Evolutionary conservation across 2,888 invertebrate genomes (phyloP).

Genomic region (Panzeria rudis): DNA sequence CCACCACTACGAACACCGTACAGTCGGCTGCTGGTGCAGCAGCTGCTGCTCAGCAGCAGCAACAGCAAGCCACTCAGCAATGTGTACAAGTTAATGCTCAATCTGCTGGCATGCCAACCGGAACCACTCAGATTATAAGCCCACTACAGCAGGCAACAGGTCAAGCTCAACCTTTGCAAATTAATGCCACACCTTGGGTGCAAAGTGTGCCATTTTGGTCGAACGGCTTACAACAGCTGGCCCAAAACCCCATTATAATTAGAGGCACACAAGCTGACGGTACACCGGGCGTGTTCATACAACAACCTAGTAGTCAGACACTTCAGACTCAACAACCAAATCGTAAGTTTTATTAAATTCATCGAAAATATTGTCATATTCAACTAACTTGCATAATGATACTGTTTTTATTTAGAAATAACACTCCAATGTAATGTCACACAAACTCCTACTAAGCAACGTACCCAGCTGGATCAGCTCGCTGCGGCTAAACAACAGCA

Average conservation of each 20-base stretch:
- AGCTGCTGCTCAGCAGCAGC: slow-evolving; percentile 81
- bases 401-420: slow-evolving; percentile 78
- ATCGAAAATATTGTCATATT: background rate
- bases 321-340: slow-evolving; percentile 87
- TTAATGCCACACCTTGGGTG: slow-evolving; percentile 89
- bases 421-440: slow-evolving; percentile 82
- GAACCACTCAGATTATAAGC: slow-evolving; percentile 88
- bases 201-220: slow-evolving; percentile 90
- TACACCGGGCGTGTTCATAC: slow-evolving; percentile 91
- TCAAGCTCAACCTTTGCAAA: slow-evolving; percentile 89
- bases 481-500: slow-evolving; percentile 81
- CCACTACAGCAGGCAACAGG: slow-evolving; percentile 87
- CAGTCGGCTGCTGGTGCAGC: slow-evolving; percentile 80
- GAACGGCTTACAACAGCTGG: slow-evolving; percentile 88
- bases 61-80: slow-evolving; percentile 86
- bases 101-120: slow-evolving; percentile 88
- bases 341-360: slow-evolving; percentile 84
- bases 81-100: slow-evolving; percentile 87
- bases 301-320: slow-evolving; percentile 86
- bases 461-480: slow-evolving; percentile 84
- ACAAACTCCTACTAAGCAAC: slow-evolving; percentile 84
- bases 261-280: slow-evolving; percentile 91
- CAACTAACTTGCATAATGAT: slow-evolving; percentile 25
- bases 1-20: slow-evolving; percentile 81
- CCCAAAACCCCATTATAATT: slow-evolving; percentile 91